Evolutionary conservation across 2,797 vertebrate genomes (phyloP).

Genomic region (Enteromius mattozi): DNA sequence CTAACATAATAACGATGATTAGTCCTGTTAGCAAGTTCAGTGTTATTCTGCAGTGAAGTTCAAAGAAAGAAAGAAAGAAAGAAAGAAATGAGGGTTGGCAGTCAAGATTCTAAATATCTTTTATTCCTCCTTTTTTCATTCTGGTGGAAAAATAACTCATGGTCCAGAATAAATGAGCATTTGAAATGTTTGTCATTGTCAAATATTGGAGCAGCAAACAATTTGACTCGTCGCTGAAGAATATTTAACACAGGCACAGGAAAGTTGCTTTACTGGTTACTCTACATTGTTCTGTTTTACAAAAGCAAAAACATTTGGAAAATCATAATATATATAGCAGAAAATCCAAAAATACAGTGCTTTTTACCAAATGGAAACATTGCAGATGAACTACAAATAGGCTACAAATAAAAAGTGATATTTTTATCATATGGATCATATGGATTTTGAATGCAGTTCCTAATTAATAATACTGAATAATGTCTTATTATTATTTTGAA

Average conservation of each 20-base stretch:
- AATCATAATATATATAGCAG: background rate
- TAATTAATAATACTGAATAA: background rate
- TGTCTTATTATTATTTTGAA: too few relatives aligned
- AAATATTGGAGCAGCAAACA: slow-evolving; percentile 5
- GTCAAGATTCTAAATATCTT: background rate
- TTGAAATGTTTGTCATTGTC: slow-evolving; percentile 5
- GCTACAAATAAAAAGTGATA: background rate
- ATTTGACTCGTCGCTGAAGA: background rate
- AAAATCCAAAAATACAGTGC: background rate
- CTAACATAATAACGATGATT: too few relatives aligned
- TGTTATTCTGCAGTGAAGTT: background rate
- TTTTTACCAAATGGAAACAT: background rate
- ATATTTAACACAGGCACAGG: background rate
- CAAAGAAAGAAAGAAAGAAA: background rate
- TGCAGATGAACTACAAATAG: background rate
- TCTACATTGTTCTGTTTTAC: background rate
- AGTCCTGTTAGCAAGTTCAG: background rate
- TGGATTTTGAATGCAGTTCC: background rate
- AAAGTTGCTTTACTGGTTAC: background rate
- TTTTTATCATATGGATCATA: background rate
- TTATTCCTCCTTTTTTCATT: background rate
- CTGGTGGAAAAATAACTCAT: background rate
- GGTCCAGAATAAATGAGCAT: background rate
- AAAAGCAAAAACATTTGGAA: background rate
- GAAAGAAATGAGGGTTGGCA: background rate